Evolutionary conservation across 2,888 invertebrate species (phyloP).

Genomic region (Scaptomyza tumidula): DNA sequence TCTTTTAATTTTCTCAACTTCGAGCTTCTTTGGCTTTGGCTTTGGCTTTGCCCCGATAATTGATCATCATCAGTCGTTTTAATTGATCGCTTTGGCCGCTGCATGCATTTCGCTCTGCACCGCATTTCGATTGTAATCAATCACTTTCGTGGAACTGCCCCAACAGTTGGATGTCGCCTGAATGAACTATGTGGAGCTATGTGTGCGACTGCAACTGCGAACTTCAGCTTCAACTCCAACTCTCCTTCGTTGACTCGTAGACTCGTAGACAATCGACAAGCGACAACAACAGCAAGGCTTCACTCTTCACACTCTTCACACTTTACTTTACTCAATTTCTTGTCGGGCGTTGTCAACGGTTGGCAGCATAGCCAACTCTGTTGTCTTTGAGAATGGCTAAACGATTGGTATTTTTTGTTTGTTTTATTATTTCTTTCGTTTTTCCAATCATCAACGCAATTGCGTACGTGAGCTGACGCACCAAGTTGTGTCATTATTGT

Average conservation of each 20-base stretch:
- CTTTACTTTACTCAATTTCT: conserved; percentile 1
- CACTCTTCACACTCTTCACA: conserved; percentile 16
- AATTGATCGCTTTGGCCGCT: conserved; percentile 73
- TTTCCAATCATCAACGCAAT: conserved; percentile 73
- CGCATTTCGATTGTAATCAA: conserved; percentile 77
- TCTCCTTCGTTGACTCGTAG: neutral
- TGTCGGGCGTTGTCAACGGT: conserved; percentile 64
- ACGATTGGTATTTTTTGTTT: conserved; percentile 53
- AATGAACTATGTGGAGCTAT: conserved; percentile 63
- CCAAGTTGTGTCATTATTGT: conserved; percentile 47
- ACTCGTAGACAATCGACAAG: conserved; percentile 4
- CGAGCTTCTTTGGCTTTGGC: conserved; percentile 39
- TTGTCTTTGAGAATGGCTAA: conserved; percentile 37
- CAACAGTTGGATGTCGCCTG: conserved; percentile 36
- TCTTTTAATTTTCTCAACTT: conserved; percentile 3
- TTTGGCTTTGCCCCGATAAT: conserved; percentile 61
- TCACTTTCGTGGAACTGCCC: conserved; percentile 75
- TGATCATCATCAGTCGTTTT: conserved; percentile 80
- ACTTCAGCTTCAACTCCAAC: neutral
- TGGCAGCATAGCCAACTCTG: conserved; percentile 7
- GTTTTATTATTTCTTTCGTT: conserved; percentile 56
- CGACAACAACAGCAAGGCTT: conserved; percentile 1
- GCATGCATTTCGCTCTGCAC: conserved; percentile 41
- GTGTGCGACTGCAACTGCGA: conserved; percentile 21
- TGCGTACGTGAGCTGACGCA: conserved; percentile 73